Evolutionary conservation across 2,888 invertebrate species (phyloP).

Genomic region (Branchellion lobata): DNA sequence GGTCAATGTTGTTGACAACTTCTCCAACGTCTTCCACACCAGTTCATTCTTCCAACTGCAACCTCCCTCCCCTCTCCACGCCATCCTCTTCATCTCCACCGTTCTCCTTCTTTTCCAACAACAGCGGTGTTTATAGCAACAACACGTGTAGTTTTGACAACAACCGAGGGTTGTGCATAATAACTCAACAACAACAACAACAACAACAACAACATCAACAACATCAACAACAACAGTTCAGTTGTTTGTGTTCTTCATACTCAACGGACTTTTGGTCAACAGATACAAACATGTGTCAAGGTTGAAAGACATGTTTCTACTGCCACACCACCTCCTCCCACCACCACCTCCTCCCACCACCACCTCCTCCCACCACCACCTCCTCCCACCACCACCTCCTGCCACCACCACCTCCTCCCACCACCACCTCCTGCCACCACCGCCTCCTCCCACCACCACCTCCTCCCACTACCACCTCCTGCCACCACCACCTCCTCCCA

Average conservation of each 20-base stretch:
- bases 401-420: too few relatives aligned
- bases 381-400: too few relatives aligned
- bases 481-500: too few relatives aligned
- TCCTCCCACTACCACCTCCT: too few relatives aligned
- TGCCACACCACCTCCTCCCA: too few relatives aligned
- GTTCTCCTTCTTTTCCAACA: neutral
- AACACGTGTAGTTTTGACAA: neutral
- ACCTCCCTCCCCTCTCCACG: neutral
- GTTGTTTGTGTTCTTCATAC: neutral
- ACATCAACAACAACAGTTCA: neutral
- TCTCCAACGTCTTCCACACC: too few relatives aligned
- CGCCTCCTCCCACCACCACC: too few relatives aligned
- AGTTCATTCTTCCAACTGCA: too few relatives aligned
- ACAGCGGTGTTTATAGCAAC: neutral
- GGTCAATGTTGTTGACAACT: too few relatives aligned
- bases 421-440: too few relatives aligned
- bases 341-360: too few relatives aligned
- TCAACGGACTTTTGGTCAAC: neutral
- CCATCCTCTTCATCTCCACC: neutral
- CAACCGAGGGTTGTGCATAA: constrained; percentile 4
- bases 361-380: too few relatives aligned
- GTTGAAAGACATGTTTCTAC: neutral
- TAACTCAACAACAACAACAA: neutral
- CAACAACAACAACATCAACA: neutral
- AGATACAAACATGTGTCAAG: neutral